phyloP scores from a whole-genome alignment of 2,888 invertebrate species.

The Microctonus hyperodae region DNA sequence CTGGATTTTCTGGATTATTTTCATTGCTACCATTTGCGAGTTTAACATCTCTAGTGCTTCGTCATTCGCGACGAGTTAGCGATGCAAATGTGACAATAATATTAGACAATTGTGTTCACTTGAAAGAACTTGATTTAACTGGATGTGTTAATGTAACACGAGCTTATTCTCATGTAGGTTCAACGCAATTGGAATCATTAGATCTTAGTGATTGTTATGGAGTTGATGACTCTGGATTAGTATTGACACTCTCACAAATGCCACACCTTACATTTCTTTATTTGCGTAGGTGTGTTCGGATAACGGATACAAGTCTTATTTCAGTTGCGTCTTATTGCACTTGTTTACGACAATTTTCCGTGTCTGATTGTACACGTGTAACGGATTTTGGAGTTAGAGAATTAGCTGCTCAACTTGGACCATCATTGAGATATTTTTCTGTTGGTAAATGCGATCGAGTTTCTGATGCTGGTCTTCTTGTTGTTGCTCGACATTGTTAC shows the following conservation, averaged over 20 bases:
- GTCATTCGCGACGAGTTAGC: slow-evolving; percentile 51
- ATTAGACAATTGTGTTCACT: slow-evolving; percentile 52
- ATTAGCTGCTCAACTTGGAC: slow-evolving; percentile 82
- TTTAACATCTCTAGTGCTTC: slow-evolving; percentile 61
- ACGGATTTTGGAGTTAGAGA: slow-evolving; percentile 93
- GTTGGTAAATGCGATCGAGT: slow-evolving; percentile 94
- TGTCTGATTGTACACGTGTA: slow-evolving; percentile 88
- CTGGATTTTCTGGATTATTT: slow-evolving; percentile 50
- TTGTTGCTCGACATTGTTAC: slow-evolving; percentile 86
- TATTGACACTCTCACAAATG: slow-evolving; percentile 85
- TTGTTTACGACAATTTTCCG: slow-evolving; percentile 83
- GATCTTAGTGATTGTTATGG: slow-evolving; percentile 90
- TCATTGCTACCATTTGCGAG: slow-evolving; percentile 52
- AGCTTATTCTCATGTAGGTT: slow-evolving; percentile 48
- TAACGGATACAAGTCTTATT: slow-evolving; percentile 91
- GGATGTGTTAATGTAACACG: slow-evolving; percentile 51
- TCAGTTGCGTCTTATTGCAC: slow-evolving; percentile 90
- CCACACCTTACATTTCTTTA: slow-evolving; percentile 88
- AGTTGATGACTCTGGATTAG: slow-evolving; percentile 84
- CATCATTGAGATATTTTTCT: slow-evolving; percentile 88
- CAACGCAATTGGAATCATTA: slow-evolving; percentile 81
- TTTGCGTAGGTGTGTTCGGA: slow-evolving; percentile 84
- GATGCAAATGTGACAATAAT: slow-evolving; percentile 52
- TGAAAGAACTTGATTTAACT: slow-evolving; percentile 54
- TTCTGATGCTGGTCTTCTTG: slow-evolving; percentile 87